Conservation (phyloP, 2,888 invertebrate species). For the Electrophaes corylata region DNA sequence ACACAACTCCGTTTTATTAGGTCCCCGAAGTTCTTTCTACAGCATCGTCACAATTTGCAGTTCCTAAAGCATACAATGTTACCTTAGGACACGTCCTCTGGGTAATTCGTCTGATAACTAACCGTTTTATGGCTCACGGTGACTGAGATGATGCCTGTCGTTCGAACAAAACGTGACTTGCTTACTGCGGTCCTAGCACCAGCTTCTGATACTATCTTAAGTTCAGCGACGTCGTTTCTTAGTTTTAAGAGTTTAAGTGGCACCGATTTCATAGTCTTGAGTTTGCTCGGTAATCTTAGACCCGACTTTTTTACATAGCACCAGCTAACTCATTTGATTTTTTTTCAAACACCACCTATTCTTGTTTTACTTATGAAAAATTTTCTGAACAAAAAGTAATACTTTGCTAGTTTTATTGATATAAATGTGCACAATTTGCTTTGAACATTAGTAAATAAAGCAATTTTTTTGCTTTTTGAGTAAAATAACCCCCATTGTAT, state of each 20-base stretch:
- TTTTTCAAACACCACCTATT: no score
- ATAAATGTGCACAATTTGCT: no score
- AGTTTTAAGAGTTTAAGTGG: background rate
- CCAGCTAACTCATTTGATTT: no score
- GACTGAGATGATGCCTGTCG: conserved; percentile 19
- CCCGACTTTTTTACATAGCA: no score
- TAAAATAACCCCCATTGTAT: no score
- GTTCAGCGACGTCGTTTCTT: background rate
- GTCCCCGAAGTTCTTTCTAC: background rate
- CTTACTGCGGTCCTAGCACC: conserved; percentile 9
- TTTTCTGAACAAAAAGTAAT: no score
- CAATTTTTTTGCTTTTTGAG: no score
- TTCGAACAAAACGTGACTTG: conserved; percentile 27
- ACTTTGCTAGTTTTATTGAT: no score
- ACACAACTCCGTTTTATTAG: background rate
- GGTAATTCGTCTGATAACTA: conserved; percentile 29
- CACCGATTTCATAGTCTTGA: background rate
- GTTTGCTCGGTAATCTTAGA: no score
- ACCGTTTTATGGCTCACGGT: conserved; percentile 16
- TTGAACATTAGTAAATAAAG: no score
- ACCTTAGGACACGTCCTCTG: conserved; percentile 12
- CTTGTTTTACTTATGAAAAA: no score
- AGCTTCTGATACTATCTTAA: background rate
- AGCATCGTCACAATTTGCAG: conserved; percentile 9
- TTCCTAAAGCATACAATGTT: conserved; percentile 15